Evolutionary conservation across 2,888 invertebrate species (phyloP), one percentile per base, ranked within the genome.

Genomic region (Nymphalis polychloros): DNA sequence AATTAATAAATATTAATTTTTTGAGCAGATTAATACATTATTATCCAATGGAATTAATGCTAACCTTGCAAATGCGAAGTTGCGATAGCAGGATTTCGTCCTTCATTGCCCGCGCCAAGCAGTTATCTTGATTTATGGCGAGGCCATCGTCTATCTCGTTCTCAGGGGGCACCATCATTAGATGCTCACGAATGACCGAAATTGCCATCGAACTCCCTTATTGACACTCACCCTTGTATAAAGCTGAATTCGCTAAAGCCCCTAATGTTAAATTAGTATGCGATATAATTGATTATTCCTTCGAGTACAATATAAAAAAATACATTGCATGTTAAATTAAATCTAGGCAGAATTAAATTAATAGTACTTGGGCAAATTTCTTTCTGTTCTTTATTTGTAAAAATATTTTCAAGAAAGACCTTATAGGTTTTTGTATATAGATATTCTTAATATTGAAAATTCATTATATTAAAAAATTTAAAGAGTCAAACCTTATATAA

Each of bases 91-190:
- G 17, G 41, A 53, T 27, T 57, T n/a, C 4, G 19, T 35, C 8
- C 41, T 17, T 41, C 57, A 57, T 10, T 19, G 57, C 35, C 41
- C 35, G 57, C 20, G 17, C 53, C 8, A 41, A 31, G 78, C 78
- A 80, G 80, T 87, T 87, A 86, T 77, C 80, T 79, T 88, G 86
- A 90, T 90, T 88, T 89, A 90, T 87, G 75, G 75, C 77, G 69
- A 77, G 73, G 77, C 73, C 75, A 61, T 61, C 31, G 52, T 52
- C 55, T 52, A 52, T 61, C 41, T 68, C 64, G 20, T 78, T 82
- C 83, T 77, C 77, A 80, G 81, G 87, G 84, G 81, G 79, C 81
- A 79, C n/a, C 74, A 82, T 81, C 83, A 85, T 87, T 86, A 86
- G 82, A 79, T 76, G 75, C 79, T 79, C 78, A 73, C 78, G 75